Evolutionary conservation across 2,888 invertebrate genomes (phyloP), one percentile per base, ranked within the genome.

Genomic region (Macrophya annulata): DNA sequence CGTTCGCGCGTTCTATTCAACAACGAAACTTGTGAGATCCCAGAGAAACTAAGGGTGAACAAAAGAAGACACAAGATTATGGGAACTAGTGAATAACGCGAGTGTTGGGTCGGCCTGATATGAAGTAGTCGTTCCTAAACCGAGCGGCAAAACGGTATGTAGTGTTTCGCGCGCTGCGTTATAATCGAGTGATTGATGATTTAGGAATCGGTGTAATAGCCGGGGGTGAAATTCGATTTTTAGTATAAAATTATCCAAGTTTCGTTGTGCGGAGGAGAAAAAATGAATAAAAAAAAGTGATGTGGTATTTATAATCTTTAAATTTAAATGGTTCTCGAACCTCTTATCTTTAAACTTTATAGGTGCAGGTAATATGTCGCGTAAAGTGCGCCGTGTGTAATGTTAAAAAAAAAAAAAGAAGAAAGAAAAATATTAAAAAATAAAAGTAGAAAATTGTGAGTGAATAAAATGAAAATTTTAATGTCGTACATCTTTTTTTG

Each of bases 31-130:
- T 45, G 9, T 31, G n/a, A 31, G 31, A 31, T n/a, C 55, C 17
- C 17, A 37, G 37, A 68, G 40, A 71, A 71, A 74, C 31, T 31
- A 3, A 9, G 37, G 5, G 74, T 10, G 0, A 45, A 45, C 17
- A 5, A 43, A n/a, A 40, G 21, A n/a, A 45, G 45, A 45, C 43
- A n/a, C 45, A n/a, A 31, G 74, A 17, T 45, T 21, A 6, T 21
- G 9, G 21, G 21, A 74, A 43, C 45, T 17, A 74, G 45, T 45
- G 74, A 74, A 21, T 45, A 74, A 74, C 45, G 74, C 74, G 74
- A 45, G 74, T 74, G 74, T 74, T 45, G 10, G 45, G 17, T 74
- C 31, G 8, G 74, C 74, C 74, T 21, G 43, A n/a, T 31, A 31
- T 43, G 6, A 55, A 55, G 55, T 55, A 74, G 21, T 74, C 10